Percentiles rank a stretch among this genome's conserved stretches.
Conservation (phyloP, 2,113 vertebrate genomes). For the Cynopterus brachyotis region DNA sequence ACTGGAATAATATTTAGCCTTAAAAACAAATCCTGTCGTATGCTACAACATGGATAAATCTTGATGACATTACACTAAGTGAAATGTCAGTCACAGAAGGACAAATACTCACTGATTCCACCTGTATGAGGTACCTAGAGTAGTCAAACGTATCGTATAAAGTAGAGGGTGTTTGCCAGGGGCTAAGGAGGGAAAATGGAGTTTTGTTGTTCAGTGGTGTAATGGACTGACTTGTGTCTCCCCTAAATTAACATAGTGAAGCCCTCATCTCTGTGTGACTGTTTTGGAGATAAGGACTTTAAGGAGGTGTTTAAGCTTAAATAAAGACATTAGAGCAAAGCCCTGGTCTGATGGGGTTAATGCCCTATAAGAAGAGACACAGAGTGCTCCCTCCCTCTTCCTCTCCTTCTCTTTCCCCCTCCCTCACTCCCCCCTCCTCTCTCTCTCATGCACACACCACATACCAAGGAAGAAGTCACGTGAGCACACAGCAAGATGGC, state of each 20-base stretch:
- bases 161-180: neutral
- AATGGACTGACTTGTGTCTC: neutral
- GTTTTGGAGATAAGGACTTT: neutral
- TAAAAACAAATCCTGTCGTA: neutral
- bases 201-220: neutral
- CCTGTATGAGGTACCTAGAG: neutral
- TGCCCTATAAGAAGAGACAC: neutral
- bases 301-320: neutral
- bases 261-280: neutral
- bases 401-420: too few species aligned
- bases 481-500: neutral
- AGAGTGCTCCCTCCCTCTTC: neutral
- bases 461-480: neutral
- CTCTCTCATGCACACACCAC: too few species aligned
- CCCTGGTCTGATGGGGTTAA: neutral
- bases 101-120: neutral
- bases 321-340: neutral
- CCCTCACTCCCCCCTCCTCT: too few species aligned
- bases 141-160: neutral
- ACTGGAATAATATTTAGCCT: neutral
- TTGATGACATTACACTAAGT: neutral
- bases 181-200: neutral
- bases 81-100: neutral
- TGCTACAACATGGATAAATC: neutral
- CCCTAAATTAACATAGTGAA: neutral